Percentiles rank a stretch among this genome's conserved stretches.
phyloP scores from a whole-genome alignment of 2,113 vertebrate species.

The Brienomyrus brachyistius region DNA sequence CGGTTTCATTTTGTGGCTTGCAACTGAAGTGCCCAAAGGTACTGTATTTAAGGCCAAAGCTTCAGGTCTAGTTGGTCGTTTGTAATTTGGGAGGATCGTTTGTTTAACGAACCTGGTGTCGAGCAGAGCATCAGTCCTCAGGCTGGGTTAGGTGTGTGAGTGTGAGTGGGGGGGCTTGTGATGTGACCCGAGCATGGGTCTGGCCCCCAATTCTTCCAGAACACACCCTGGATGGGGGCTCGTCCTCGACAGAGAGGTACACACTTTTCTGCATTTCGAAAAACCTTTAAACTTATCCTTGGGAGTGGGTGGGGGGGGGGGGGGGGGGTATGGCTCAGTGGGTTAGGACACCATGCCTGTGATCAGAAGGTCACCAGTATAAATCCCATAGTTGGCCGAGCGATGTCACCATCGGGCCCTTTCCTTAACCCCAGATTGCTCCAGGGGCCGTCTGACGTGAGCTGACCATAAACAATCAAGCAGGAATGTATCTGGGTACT shows the following conservation, averaged over 20 bases:
- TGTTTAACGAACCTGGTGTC: neutral
- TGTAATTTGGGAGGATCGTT: neutral
- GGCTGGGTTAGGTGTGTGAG: neutral
- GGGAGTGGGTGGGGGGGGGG: neutral
- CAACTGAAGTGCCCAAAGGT: neutral
- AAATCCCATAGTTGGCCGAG: neutral
- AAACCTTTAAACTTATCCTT: neutral
- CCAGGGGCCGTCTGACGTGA: neutral
- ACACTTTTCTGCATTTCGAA: neutral
- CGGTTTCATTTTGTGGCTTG: neutral
- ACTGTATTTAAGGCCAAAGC: neutral
- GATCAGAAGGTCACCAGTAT: neutral
- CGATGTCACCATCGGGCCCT: neutral
- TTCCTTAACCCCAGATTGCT: neutral
- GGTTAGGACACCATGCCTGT: neutral
- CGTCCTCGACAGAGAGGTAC: neutral
- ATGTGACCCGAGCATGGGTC: neutral
- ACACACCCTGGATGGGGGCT: neutral
- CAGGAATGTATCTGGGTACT: neutral
- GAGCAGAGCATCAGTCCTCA: neutral
- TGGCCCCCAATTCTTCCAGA: neutral
- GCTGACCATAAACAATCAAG: neutral
- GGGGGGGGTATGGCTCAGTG: neutral
- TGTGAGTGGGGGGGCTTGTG: neutral
- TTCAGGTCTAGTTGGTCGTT: neutral